Conservation (phyloP, 2,888 invertebrate genomes). For the Linnaemya vulpina region DNA sequence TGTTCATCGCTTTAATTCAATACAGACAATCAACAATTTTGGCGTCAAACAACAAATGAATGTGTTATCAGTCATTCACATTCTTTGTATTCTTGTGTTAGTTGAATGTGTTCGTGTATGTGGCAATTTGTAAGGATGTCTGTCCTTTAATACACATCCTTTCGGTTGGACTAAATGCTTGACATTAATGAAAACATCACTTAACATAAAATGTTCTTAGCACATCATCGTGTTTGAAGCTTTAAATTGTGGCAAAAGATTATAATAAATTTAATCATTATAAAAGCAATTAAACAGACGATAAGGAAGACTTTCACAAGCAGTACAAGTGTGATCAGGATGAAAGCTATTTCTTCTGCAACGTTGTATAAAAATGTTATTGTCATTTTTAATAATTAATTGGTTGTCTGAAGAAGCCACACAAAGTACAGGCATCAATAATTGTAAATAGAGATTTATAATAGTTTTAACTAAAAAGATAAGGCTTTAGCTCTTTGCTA, state of each 20-base stretch:
- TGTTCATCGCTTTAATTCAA: not conserved
- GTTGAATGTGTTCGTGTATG: not conserved
- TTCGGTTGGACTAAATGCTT: constrained; percentile 10
- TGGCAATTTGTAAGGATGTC: not conserved
- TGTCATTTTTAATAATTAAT: too few species aligned
- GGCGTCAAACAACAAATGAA: constrained; percentile 9
- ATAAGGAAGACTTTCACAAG: not conserved
- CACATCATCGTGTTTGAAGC: not conserved
- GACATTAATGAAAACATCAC: constrained; percentile 29
- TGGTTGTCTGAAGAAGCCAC: too few species aligned
- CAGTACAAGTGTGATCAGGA: not conserved
- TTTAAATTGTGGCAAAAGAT: constrained; percentile 11
- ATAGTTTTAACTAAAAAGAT: too few species aligned
- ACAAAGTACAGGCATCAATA: too few species aligned
- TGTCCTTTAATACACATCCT: not conserved
- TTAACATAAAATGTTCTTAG: constrained; percentile 22
- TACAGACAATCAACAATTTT: not conserved
- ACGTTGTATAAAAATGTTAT: too few species aligned
- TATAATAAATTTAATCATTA: constrained; percentile 9
- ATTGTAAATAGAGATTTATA: too few species aligned
- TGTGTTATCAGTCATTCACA: constrained; percentile 2
- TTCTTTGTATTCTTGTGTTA: not conserved
- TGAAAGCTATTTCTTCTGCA: not conserved
- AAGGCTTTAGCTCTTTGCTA: too few species aligned
- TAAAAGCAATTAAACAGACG: not conserved